These are phyloP conservation scores for Congeria kusceri DNA, from an alignment of 2,888 invertebrate genomes.

Conservation along the genomic window DNA sequence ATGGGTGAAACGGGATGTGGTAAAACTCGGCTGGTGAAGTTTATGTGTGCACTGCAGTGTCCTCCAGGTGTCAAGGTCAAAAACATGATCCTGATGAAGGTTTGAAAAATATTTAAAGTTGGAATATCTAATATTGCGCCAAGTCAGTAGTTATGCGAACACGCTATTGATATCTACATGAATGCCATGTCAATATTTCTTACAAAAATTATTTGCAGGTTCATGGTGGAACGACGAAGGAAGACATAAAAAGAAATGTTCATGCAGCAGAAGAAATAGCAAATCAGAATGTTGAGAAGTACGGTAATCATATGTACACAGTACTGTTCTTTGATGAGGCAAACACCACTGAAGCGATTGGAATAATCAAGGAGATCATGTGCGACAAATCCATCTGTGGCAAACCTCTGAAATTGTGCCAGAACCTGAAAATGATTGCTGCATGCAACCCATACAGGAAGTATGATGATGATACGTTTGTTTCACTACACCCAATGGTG, in stretches of 20 bases:
- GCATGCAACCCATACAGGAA: conserved; percentile 84
- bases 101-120: too few relatives aligned
- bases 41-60: conserved; percentile 80
- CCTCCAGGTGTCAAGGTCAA: conserved; percentile 67
- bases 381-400: conserved; percentile 81
- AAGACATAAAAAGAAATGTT: conserved; percentile 78
- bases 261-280: conserved; percentile 73
- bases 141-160: too few relatives aligned
- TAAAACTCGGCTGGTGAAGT: conserved; percentile 82
- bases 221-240: conserved; percentile 81
- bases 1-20: conserved; percentile 85
- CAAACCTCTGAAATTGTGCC: conserved; percentile 62
- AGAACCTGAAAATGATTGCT: conserved; percentile 80
- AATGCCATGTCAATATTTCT: too few relatives aligned
- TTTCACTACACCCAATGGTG: too few relatives aligned
- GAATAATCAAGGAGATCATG: conserved; percentile 83
- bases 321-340: conserved; percentile 84
- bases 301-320: conserved; percentile 73
- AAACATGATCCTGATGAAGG: conserved; percentile 75
- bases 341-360: conserved; percentile 84
- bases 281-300: conserved; percentile 63
- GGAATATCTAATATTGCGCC: too few relatives aligned
- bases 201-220: conserved; percentile 63
- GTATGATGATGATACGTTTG: too few relatives aligned
- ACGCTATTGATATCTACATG: too few relatives aligned